Evolutionary conservation across 2,113 vertebrate genomes (phyloP).

Genomic region (Tragelaphus scriptus): DNA sequence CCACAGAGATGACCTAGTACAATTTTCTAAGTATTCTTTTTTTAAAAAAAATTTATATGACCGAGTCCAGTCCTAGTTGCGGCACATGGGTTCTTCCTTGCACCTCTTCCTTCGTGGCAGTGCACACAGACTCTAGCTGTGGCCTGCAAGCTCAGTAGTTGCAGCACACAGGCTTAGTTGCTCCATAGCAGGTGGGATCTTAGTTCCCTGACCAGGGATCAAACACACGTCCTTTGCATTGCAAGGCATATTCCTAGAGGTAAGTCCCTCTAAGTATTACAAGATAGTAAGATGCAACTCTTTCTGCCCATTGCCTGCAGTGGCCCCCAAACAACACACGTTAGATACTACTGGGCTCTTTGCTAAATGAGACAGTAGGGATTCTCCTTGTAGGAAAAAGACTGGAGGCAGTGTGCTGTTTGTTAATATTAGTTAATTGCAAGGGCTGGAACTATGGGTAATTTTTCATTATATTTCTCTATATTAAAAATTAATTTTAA

Average conservation of each 20-base stretch:
- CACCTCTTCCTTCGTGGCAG: neutral
- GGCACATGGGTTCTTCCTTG: neutral
- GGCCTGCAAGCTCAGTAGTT: neutral
- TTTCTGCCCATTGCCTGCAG: neutral
- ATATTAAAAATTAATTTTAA: neutral
- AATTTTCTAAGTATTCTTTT: neutral
- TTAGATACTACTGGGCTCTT: neutral
- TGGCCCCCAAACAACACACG: neutral
- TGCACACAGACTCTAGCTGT: neutral
- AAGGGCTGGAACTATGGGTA: neutral
- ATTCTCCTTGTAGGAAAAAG: neutral
- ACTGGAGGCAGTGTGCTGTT: neutral
- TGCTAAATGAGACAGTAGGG: neutral
- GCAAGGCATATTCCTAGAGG: neutral
- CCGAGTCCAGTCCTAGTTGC: neutral
- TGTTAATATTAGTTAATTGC: neutral
- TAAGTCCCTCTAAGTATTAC: neutral
- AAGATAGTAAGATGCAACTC: neutral
- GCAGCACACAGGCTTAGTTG: neutral
- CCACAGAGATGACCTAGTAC: neutral
- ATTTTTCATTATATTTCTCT: neutral
- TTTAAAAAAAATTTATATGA: neutral
- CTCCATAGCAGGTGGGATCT: neutral
- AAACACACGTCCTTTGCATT: neutral
- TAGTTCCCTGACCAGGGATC: neutral